These are phyloP conservation scores for Scaptomyza hsui DNA, from an alignment of 1,140 invertebrate species.

Conservation along the genomic window DNA sequence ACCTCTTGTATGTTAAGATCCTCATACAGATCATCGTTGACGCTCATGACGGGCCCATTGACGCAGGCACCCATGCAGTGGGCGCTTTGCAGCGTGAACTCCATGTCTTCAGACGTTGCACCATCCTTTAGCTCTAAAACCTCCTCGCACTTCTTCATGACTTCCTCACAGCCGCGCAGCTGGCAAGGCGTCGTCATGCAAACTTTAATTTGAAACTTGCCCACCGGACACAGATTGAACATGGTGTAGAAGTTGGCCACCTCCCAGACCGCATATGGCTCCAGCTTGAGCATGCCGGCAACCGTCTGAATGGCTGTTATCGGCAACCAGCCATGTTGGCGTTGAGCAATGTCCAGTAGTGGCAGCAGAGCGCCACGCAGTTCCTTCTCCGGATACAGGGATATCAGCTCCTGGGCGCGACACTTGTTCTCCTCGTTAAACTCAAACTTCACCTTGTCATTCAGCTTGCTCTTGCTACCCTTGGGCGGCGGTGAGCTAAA, in stretches of 20 bases:
- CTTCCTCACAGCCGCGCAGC: conserved; percentile 37
- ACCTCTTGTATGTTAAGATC: conserved; percentile 31
- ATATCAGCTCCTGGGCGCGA: conserved; percentile 24
- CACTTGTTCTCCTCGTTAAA: conserved; percentile 35
- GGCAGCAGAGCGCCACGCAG: conserved; percentile 46
- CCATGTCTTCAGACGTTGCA: conserved; percentile 48
- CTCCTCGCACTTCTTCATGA: conserved; percentile 26
- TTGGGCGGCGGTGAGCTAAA: neutral
- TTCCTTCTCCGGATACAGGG: conserved; percentile 35
- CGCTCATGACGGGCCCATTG: conserved; percentile 41
- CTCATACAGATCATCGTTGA: conserved; percentile 64
- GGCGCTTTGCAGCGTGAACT: conserved; percentile 36
- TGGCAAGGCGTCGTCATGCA: conserved; percentile 51
- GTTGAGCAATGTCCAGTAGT: conserved; percentile 59
- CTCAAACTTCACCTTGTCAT: conserved; percentile 48
- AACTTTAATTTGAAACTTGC: conserved; percentile 42
- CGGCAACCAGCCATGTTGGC: conserved; percentile 61
- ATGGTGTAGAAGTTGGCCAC: conserved; percentile 52
- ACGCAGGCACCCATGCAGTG: conserved; percentile 56
- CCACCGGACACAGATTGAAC: conserved; percentile 33
- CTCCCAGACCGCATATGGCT: conserved; percentile 51
- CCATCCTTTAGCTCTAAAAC: conserved; percentile 17
- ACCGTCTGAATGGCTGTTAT: conserved; percentile 49
- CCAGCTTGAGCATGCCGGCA: conserved; percentile 39
- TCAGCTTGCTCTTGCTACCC: conserved; percentile 6